Evolutionary conservation across 2,888 invertebrate genomes (phyloP), one percentile per base, ranked within the genome.

Genomic region (Anaspis maculata): DNA sequence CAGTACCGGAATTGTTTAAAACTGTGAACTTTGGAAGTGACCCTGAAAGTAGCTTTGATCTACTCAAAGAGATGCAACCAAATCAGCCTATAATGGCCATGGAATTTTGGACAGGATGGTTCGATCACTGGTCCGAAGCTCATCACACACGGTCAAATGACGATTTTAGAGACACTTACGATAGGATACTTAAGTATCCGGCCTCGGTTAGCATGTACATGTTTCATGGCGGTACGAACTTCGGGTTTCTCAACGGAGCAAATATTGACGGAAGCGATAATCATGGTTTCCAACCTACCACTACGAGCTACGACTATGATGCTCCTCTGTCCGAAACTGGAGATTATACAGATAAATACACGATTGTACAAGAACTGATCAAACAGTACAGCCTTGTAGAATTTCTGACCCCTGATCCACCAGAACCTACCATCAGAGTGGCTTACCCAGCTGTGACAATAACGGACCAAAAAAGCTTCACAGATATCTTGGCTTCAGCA

Each of bases 161-260:
- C 15, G 48, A 30, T 10, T 57, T 54, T 29, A 25, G 19, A 13
- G 31, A 46, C 7, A 36, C 44, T 14, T 51, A 48, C 26, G 47
- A 51, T 32, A 30, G 32, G 21, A 54, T 56, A 22, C 25, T 57
- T 13, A 33, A 44, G 2, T 58, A 59, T 44, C 62, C 62, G 3
- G 74, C 74, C 5, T 77, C 81, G 28, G 77, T 92, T 21, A 94
- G 89, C 54, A 77, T 92, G 50, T 95, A 92, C 59, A 88, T 94
- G 84, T 91, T 90, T 64, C 82, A 79, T 52, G 94, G 94, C 9
- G 92, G 94, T 29, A 85, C 86, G 1, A 91, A 87, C 55, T 87
- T 82, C 55, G 87, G 78, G 32, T 89, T 81, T 50, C 78, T 59
- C 25, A 62, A 58, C 37, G 62, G 62, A 15, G 52, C 45, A 11